Evolutionary conservation across 2,797 vertebrate species (phyloP).

Genomic region (Muscicapa striata): DNA sequence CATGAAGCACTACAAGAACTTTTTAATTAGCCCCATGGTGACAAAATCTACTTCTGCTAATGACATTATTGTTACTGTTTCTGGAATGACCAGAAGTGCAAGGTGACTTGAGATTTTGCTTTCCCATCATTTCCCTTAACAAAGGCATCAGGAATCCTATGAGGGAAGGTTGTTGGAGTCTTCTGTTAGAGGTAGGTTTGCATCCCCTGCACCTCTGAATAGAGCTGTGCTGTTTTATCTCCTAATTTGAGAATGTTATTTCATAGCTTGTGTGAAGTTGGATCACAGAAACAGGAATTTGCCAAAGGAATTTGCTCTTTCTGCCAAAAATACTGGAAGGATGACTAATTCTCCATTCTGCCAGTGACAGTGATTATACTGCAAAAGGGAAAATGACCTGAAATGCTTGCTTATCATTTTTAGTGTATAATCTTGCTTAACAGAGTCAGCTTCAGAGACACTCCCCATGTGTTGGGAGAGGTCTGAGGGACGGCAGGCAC

Average conservation of each 20-base stretch:
- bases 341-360: accelerated
- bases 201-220: not conserved
- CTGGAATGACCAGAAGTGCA: not conserved
- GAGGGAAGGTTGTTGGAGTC: not conserved
- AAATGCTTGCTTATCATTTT: not conserved
- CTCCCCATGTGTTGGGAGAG: not conserved
- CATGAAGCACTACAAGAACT: not conserved
- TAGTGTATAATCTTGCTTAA: not conserved
- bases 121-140: not conserved
- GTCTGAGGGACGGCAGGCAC: not conserved
- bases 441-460: not conserved
- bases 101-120: not conserved
- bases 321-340: not conserved
- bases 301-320: not conserved
- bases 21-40: not conserved
- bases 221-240: not conserved
- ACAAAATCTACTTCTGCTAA: not conserved
- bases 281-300: not conserved
- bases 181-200: not conserved
- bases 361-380: not conserved
- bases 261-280: not conserved
- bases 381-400: not conserved
- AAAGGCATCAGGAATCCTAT: not conserved
- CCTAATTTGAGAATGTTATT: too few species aligned
- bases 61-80: not conserved